Evolutionary conservation across 2,113 vertebrate species (phyloP).

Genomic region (Mugil cephalus): DNA sequence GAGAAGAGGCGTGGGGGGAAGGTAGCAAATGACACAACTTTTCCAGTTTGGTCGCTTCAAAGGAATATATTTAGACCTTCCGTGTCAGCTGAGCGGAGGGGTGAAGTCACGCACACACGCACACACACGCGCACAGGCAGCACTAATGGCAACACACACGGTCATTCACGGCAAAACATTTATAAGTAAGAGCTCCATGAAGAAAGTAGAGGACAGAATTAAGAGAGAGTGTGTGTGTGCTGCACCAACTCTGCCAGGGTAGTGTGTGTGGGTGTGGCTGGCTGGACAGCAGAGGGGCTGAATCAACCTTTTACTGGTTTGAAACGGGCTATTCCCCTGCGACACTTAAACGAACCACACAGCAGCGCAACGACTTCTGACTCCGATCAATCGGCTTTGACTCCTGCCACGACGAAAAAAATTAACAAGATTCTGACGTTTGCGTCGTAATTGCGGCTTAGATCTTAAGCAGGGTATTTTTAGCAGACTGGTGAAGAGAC

Average conservation of each 20-base stretch:
- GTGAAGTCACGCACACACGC: conserved; percentile 31
- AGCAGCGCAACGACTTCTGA: conserved; percentile 1
- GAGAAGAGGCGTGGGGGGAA: conserved; percentile 49
- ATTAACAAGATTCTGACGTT: conserved; percentile 35
- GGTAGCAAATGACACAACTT: conserved; percentile 47
- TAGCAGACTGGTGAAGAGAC: conserved; percentile 46
- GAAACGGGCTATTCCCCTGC: not conserved
- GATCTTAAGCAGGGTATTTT: conserved; percentile 59
- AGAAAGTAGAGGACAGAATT: conserved; percentile 6
- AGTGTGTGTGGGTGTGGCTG: conserved; percentile 24
- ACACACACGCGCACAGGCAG: conserved; percentile 8
- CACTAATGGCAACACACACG: not conserved
- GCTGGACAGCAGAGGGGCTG: conserved; percentile 16
- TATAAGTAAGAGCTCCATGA: conserved; percentile 6
- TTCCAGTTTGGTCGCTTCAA: conserved; percentile 71
- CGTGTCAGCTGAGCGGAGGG: conserved; percentile 69
- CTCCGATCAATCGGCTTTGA: not conserved
- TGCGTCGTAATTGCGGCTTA: conserved; percentile 43
- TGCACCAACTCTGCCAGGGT: conserved; percentile 16
- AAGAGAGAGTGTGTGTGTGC: not conserved
- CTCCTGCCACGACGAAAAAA: conserved; percentile 20
- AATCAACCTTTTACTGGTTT: conserved; percentile 8
- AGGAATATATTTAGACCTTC: conserved; percentile 68
- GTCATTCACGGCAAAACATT: conserved; percentile 16
- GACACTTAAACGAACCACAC: not conserved